Base-by-base conservation (phyloP, 2,888 invertebrate species). In the Stenodera caucasica region DNA sequence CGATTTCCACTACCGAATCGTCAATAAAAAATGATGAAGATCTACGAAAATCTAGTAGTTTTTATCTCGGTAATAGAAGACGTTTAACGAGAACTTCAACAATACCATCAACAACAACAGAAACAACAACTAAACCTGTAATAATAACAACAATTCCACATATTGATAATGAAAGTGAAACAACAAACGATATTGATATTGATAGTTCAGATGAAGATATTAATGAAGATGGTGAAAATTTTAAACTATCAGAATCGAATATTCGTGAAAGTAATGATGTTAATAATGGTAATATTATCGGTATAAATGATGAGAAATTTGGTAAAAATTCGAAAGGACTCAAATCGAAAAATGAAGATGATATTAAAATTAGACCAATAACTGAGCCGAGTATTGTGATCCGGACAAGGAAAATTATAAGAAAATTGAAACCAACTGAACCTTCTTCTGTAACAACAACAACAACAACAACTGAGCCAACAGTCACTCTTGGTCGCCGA, bases 171-270 rank as follows among this genome's bases (percentile, higher is more conserved):
- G n/a, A 40, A 2, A n/a, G 14, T 6, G 54, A 45, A 21, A 49
- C 55, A 53, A 8, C 55, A 45, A 63, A 65, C 37, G 64, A 54
- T 21, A 23, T 58, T 26, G 64, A 66, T 32, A 49, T 60, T 32
- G 72, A 73, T 15, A 63, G 63, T 55, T 66, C 67, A 7, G 74
- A 69, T 37, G 65, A 70, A 40, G 66, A 70, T 49, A 67, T 66
- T 23, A 63, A 51, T 8, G 73, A 76, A 65, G 80, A 80, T 66
- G 79, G 75, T 30, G 81, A 81, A 68, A 79, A 80, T 60, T 80
- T 81, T 55, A 81, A 80, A 67, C 68, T 81, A 35, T 81, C 81
- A 0, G 80, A 81, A 67, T 79, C 79, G 18, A 81, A 78, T 63
- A 80, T 80, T 29, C 70, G 79, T 57, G 80, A 81, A 72, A 78